Evolutionary conservation across 2,888 invertebrate genomes (phyloP), one percentile per base, ranked within the genome.

Genomic region (Agriopis marginaria): DNA sequence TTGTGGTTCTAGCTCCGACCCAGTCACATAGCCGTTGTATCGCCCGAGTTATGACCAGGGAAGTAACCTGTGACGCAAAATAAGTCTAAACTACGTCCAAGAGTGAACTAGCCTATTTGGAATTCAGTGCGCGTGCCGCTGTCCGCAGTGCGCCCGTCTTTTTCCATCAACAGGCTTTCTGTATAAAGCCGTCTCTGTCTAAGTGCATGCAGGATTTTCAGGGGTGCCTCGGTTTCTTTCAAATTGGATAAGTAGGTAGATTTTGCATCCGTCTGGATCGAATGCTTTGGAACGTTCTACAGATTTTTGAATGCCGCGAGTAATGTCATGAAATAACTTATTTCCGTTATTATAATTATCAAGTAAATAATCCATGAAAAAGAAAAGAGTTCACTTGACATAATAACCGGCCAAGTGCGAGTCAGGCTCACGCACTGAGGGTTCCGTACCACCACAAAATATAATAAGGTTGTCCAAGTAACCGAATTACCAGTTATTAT

Each of bases 81-180:
- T 79, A 75, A 79, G 76, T 75, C 79, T 79, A 76, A 81, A 79
- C 79, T 82, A 79, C 79, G 80, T 76, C 77, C 77, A 75, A 71
- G 77, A 53, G 62, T 40, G 49, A 44, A 79, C 79, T 79, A 76
- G 78, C 75, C 76, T 83, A 91, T 91, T 93, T 91, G 85, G 87
- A 86, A 93, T 93, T 92, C 92, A 79, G 81, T 79, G 72, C 89
- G 86, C 91, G 88, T 91, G 83, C 86, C 81, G 82, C 88, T 88
- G 89, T 90, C 91, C 92, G 90, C 90, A 91, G 89, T 84, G 82
- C 81, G 70, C 76, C 84, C 76, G 74, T 83, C 86, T 76, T 78
- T 77, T 77, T 86, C 85, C 73, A 56, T 69, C 74, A 70, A 14
- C 72, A 45, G 68, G 58, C 14, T 72, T 75, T 80, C 72, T 66